phyloP scores from a whole-genome alignment of 2,113 vertebrate species.

The Malurus melanocephalus region DNA sequence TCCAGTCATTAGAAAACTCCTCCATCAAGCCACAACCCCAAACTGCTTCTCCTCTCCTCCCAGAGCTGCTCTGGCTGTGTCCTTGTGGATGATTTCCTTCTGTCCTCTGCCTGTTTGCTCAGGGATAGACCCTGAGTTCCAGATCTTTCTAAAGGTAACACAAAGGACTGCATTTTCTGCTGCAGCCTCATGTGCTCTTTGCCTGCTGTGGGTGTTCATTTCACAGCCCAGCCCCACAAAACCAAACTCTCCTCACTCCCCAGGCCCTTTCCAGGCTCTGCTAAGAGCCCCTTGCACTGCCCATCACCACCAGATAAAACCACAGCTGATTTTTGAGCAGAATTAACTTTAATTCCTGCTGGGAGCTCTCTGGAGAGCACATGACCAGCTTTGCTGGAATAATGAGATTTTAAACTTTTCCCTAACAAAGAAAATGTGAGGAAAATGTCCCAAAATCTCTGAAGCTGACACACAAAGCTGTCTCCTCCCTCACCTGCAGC shows the following conservation, averaged over 20 bases:
- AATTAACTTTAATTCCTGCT: not conserved
- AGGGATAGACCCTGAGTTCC: not conserved
- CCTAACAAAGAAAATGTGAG: not conserved
- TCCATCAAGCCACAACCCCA: not conserved
- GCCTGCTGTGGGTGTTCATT: not conserved
- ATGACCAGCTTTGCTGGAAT: not conserved
- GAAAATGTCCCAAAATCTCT: not conserved
- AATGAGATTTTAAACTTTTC: not conserved
- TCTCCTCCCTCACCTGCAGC: not conserved
- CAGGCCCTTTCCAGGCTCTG: not conserved
- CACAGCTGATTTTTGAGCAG: not conserved
- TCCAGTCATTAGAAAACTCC: not conserved
- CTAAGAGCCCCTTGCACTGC: not conserved
- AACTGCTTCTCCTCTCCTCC: not conserved
- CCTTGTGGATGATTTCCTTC: not conserved
- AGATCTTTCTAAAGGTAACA: not conserved
- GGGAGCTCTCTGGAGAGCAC: not conserved
- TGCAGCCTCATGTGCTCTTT: rapidly evolving
- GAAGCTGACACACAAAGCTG: not conserved
- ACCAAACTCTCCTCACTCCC: not conserved
- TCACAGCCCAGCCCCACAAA: not conserved
- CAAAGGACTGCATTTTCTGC: not conserved
- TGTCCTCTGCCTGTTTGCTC: not conserved
- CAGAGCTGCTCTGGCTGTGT: not conserved
- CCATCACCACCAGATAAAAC: not conserved